Conservation (phyloP, 2,888 invertebrate species). For the Lomographa bimaculata region DNA sequence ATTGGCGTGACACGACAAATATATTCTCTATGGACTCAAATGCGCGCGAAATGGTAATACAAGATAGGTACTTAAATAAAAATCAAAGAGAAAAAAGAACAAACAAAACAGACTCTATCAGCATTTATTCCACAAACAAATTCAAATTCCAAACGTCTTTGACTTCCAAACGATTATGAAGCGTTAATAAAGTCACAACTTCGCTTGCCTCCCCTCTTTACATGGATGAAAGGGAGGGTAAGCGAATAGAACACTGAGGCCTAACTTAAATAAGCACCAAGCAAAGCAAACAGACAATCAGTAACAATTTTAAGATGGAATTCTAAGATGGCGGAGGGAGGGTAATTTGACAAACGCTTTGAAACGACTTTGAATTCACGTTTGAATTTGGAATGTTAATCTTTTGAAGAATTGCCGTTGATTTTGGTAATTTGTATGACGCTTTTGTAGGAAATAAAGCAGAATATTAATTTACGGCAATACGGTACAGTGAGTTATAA, state of each 20-base stretch:
- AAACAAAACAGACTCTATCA: too few relatives aligned
- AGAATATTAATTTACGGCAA: too few relatives aligned
- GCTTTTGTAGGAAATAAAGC: conserved; percentile 15
- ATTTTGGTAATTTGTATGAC: conserved; percentile 18
- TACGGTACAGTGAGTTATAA: too few relatives aligned
- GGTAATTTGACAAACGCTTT: conserved; percentile 39
- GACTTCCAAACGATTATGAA: conserved; percentile 21
- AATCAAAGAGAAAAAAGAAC: too few relatives aligned
- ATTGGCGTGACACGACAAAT: too few relatives aligned
- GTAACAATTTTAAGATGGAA: conserved; percentile 75
- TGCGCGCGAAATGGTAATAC: too few relatives aligned
- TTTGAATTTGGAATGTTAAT: conserved; percentile 36
- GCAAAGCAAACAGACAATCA: conserved; percentile 81
- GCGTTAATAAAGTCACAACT: conserved; percentile 23
- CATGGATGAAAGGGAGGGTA: conserved; percentile 16
- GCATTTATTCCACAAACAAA: conserved; percentile 8
- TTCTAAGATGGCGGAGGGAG: conserved; percentile 27
- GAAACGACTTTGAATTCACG: conserved; percentile 32
- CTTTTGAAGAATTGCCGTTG: conserved; percentile 28
- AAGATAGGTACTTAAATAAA: too few relatives aligned
- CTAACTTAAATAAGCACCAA: conserved; percentile 71
- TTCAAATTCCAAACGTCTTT: conserved; percentile 13
- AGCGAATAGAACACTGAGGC: conserved; percentile 18
- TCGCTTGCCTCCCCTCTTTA: conserved; percentile 13
- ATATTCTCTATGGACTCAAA: too few relatives aligned